Percentiles rank a stretch among this genome's conserved stretches.
Conservation (phyloP, 2,113 vertebrate genomes). For the Pseudopodoces humilis region DNA sequence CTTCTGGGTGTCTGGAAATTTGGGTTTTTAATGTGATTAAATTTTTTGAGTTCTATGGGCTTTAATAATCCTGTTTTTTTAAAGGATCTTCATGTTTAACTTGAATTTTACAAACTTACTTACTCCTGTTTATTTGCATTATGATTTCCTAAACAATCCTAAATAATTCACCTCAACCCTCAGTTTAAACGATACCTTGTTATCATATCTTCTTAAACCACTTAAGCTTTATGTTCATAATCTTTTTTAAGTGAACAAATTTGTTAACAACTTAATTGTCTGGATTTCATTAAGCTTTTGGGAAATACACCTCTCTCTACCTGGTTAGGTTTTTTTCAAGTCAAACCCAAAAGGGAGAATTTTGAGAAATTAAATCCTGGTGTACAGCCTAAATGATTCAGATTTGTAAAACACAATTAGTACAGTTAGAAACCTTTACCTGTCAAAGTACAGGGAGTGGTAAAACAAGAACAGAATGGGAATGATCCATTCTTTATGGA, state of each 20-base stretch:
- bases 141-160: not conserved
- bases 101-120: not conserved
- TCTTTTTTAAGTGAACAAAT: not conserved
- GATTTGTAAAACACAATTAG: not conserved
- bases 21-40: not conserved
- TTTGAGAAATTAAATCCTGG: not conserved
- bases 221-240: not conserved
- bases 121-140: not conserved
- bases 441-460: not conserved
- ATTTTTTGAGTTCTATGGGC: not conserved
- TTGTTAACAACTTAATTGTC: not conserved
- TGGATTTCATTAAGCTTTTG: not conserved
- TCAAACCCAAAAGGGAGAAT: not conserved
- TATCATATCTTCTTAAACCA: not conserved
- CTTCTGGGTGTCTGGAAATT: not conserved
- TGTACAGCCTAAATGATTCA: not conserved
- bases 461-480: not conserved
- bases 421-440: not conserved
- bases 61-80: not conserved
- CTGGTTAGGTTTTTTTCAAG: not conserved
- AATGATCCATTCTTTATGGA: not conserved
- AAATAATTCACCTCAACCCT: not conserved
- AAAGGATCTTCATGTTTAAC: not conserved
- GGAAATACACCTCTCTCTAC: not conserved
- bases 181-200: not conserved